Evolutionary conservation across 1,140 invertebrate genomes (phyloP).

Genomic region (Tigriopus japonicus): DNA sequence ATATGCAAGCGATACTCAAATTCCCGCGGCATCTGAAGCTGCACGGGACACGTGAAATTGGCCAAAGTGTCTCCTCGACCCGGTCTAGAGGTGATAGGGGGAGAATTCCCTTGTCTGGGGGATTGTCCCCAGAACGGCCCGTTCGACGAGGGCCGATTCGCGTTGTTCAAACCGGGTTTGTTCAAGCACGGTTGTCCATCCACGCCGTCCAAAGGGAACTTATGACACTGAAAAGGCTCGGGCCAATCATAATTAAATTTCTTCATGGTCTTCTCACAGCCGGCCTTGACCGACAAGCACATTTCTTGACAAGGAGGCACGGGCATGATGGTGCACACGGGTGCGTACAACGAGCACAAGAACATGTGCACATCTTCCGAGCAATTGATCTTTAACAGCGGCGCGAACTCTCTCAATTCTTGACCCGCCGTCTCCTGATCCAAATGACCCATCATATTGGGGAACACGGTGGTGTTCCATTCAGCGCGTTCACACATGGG

Average conservation of each 20-base stretch:
- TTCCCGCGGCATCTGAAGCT: conserved; percentile 56
- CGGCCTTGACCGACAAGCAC: conserved; percentile 62
- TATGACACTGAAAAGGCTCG: conserved; percentile 69
- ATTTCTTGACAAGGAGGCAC: conserved; percentile 70
- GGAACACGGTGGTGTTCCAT: conserved; percentile 78
- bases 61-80: conserved; percentile 12
- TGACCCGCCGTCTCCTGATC: conserved; percentile 64
- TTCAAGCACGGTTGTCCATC: conserved; percentile 55
- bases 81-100: conserved; percentile 15
- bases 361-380: conserved; percentile 85
- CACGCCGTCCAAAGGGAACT: conserved; percentile 55
- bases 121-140: too few species aligned
- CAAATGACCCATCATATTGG: conserved; percentile 70
- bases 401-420: conserved; percentile 68
- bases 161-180: background rate
- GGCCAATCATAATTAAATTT: conserved; percentile 90
- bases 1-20: conserved; percentile 63
- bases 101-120: conserved; percentile 1
- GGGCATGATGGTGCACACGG: conserved; percentile 84
- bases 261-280: conserved; percentile 80
- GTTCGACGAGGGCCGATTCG: background rate
- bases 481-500: conserved; percentile 63
- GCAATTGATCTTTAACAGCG: conserved; percentile 88
- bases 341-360: conserved; percentile 84
- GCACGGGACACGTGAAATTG: conserved; percentile 64